Percentiles rank a stretch among this genome's conserved stretches.
phyloP scores from a whole-genome alignment of 2,113 vertebrate species.

The Brachirus orientalis region DNA sequence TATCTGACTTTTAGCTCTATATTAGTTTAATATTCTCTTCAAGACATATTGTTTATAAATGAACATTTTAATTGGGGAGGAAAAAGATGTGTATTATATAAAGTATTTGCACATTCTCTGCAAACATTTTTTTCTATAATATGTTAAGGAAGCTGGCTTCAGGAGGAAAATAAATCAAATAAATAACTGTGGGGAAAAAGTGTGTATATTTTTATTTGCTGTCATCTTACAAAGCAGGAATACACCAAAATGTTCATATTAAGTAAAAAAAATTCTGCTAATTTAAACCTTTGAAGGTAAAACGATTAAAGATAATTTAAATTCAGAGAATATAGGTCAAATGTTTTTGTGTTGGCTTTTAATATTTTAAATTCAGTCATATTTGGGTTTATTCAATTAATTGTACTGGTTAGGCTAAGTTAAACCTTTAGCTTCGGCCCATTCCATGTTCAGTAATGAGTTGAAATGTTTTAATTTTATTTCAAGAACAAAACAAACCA shows the following conservation, averaged over 20 bases:
- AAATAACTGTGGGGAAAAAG: slow-evolving; percentile 52
- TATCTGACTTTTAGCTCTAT: slow-evolving; percentile 37
- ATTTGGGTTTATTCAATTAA: too few species aligned
- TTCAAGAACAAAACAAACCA: too few species aligned
- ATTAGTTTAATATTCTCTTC: slow-evolving; percentile 1
- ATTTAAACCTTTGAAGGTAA: too few species aligned
- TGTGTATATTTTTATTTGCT: slow-evolving; percentile 8
- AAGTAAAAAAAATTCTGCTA: too few species aligned
- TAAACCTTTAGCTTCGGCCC: too few species aligned
- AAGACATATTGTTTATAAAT: slow-evolving; percentile 23
- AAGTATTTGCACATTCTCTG: slow-evolving; percentile 19
- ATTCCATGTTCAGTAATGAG: too few species aligned
- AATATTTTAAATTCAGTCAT: too few species aligned
- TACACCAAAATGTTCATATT: neutral
- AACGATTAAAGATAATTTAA: too few species aligned
- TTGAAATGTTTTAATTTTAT: too few species aligned
- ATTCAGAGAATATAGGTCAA: too few species aligned
- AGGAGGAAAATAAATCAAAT: slow-evolving; percentile 61
- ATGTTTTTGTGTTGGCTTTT: too few species aligned
- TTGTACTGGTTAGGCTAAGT: too few species aligned
- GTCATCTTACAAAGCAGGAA: neutral
- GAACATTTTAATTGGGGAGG: slow-evolving; percentile 30
- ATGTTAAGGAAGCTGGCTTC: slow-evolving; percentile 75
- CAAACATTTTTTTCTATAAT: slow-evolving; percentile 50
- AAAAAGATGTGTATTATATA: slow-evolving; percentile 11